Evolutionary conservation across 2,888 invertebrate species (phyloP).

Genomic region (Pseudoips prasinana): DNA sequence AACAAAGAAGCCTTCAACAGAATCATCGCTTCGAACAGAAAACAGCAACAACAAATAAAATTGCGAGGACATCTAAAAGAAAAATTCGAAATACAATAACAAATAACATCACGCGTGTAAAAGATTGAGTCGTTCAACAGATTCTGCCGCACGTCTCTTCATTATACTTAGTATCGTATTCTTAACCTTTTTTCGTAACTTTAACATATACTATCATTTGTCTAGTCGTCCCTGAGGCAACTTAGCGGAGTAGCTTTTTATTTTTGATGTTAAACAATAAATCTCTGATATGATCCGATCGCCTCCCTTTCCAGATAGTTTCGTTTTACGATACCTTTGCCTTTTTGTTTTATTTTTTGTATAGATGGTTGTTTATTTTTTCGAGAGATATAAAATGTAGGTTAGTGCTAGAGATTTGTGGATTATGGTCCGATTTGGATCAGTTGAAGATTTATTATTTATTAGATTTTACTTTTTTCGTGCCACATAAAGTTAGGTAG

Average conservation of each 20-base stretch:
- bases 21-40: too few relatives aligned
- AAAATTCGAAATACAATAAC: too few relatives aligned
- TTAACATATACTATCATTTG: constrained; percentile 43
- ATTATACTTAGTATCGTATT: constrained; percentile 35
- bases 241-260: constrained; percentile 52
- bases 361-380: constrained; percentile 10
- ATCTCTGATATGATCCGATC: constrained; percentile 45
- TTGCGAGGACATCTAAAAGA: too few relatives aligned
- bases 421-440: too few relatives aligned
- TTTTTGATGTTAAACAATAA: constrained; percentile 53
- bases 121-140: constrained; percentile 34
- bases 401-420: too few relatives aligned
- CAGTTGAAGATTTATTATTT: too few relatives aligned
- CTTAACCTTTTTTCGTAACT: constrained; percentile 40
- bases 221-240: constrained; percentile 31
- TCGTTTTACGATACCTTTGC: constrained; percentile 29
- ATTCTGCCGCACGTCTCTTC: constrained; percentile 36
- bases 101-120: constrained; percentile 22
- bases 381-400: neutral
- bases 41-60: too few relatives aligned
- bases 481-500: too few relatives aligned
- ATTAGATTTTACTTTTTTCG: too few relatives aligned
- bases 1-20: too few relatives aligned
- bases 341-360: constrained; percentile 18
- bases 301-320: constrained; percentile 33